These are phyloP conservation scores for Lepilemur ruficaudatus DNA, from an alignment of 2,797 vertebrate genomes.

Conservation along the genomic window DNA sequence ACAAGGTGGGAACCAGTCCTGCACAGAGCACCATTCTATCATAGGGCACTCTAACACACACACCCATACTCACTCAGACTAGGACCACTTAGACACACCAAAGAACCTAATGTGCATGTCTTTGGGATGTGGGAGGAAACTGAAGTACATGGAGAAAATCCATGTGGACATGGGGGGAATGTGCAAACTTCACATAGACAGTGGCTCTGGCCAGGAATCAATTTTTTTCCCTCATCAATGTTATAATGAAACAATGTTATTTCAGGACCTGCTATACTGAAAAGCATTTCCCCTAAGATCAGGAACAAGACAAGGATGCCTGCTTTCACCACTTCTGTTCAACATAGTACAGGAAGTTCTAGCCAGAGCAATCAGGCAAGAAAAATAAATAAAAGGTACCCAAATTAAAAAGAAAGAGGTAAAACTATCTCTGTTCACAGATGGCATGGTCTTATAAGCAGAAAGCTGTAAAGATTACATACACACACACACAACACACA, in stretches of 20 bases:
- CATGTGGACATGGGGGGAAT: background rate
- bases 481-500: background rate
- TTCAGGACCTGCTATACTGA: background rate
- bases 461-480: background rate
- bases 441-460: background rate
- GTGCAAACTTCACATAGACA: background rate
- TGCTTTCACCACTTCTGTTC: background rate
- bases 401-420: background rate
- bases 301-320: background rate
- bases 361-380: background rate
- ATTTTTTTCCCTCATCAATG: background rate
- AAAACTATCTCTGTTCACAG: background rate
- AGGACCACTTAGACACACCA: background rate
- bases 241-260: background rate
- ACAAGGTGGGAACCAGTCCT: background rate
- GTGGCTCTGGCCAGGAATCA: background rate
- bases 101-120: background rate
- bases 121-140: background rate
- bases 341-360: background rate
- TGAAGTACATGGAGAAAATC: background rate
- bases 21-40: background rate
- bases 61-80: background rate
- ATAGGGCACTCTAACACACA: background rate
- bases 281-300: background rate
- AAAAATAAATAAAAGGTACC: background rate